These are phyloP conservation scores for Columbina picui DNA, from an alignment of 2,113 vertebrate genomes.

Conservation along the genomic window DNA sequence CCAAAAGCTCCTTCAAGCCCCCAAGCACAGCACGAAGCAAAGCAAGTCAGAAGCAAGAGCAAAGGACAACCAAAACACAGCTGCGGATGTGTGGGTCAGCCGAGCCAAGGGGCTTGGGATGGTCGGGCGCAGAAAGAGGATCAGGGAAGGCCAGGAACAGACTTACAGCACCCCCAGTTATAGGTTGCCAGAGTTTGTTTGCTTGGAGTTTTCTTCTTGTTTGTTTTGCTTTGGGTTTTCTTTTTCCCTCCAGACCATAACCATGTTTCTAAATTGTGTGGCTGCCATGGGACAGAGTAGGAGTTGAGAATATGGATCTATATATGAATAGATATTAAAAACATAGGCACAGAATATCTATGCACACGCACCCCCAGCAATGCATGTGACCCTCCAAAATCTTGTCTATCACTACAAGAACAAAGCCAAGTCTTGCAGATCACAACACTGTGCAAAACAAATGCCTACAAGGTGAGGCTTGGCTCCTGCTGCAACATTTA, in stretches of 20 bases:
- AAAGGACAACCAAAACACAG: neutral
- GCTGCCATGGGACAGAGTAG: neutral
- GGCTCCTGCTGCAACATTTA: neutral
- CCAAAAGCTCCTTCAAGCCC: neutral
- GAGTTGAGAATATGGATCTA: neutral
- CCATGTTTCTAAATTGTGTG: neutral
- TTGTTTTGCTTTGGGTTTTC: neutral
- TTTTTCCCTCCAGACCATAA: neutral
- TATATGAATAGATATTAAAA: neutral
- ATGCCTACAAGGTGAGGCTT: accelerated
- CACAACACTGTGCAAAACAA: neutral
- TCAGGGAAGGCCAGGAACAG: neutral
- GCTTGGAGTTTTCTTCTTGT: neutral
- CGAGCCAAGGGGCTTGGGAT: neutral
- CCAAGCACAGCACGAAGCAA: neutral
- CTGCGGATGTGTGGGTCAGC: accelerated
- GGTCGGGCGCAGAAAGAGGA: accelerated
- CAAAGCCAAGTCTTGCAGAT: neutral
- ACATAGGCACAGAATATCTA: no score
- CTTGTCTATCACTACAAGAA: neutral
- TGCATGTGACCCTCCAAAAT: neutral
- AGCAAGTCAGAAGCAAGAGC: neutral
- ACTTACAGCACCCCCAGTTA: neutral
- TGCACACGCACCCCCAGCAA: neutral
- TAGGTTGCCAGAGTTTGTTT: neutral